These are phyloP conservation scores for Deroplatys truncata DNA, from an alignment of 2,888 invertebrate species.

Conservation along the genomic window DNA sequence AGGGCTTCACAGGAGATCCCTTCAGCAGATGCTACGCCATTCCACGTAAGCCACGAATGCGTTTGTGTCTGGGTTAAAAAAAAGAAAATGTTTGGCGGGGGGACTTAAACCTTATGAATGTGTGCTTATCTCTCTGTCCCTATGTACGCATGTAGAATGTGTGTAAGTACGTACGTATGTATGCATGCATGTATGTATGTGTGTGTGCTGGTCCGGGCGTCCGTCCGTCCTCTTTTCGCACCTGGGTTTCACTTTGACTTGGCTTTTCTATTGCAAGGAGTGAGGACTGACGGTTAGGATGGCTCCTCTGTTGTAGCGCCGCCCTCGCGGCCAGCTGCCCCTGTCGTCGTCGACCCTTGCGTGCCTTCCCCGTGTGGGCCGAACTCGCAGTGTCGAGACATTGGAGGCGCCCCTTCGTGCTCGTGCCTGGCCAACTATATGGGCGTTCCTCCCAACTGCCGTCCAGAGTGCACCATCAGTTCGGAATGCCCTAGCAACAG, in stretches of 20 bases:
- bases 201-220: too few species aligned
- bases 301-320: slow-evolving; percentile 18
- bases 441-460: slow-evolving; percentile 39
- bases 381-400: slow-evolving; percentile 40
- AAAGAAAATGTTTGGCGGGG: neutral
- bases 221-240: too few species aligned
- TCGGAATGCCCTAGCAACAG: slow-evolving; percentile 37
- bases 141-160: too few species aligned
- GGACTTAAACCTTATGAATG: neutral
- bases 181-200: too few species aligned
- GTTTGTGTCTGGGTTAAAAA: neutral
- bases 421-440: slow-evolving; percentile 39
- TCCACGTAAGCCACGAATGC: slow-evolving; percentile 40
- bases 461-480: slow-evolving; percentile 33
- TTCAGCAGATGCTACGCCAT: slow-evolving; percentile 60
- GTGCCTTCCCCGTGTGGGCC: slow-evolving; percentile 38
- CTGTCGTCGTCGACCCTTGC: slow-evolving; percentile 34
- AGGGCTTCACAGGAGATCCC: slow-evolving; percentile 69
- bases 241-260: too few species aligned
- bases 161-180: too few species aligned
- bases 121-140: too few species aligned
- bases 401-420: slow-evolving; percentile 36
- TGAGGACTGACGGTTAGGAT: too few species aligned
- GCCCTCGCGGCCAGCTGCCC: slow-evolving; percentile 9
- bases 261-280: too few species aligned